phyloP scores from a whole-genome alignment of 2,113 vertebrate species.

The Ciconia maguari region DNA sequence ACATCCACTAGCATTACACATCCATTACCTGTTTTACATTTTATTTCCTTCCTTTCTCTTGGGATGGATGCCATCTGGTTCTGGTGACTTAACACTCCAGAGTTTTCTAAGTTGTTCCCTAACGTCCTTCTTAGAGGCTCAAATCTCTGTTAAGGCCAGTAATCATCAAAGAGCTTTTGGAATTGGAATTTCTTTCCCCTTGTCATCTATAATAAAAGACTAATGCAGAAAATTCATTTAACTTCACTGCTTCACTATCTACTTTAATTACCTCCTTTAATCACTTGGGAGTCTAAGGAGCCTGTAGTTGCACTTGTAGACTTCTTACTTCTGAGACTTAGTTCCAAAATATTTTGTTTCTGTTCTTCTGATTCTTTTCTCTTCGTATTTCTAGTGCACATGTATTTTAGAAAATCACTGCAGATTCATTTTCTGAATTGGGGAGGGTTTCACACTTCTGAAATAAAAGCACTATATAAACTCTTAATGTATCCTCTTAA shows the following conservation, averaged over 20 bases:
- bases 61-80: background rate
- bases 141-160: background rate
- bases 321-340: background rate
- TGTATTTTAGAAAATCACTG: background rate
- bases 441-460: background rate
- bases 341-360: background rate
- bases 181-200: background rate
- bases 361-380: background rate
- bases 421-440: background rate
- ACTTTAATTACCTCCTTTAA: conserved; percentile 12
- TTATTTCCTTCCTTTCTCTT: background rate
- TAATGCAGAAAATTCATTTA: conserved; percentile 3
- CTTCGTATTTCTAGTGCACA: background rate
- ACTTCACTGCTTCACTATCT: background rate
- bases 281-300: background rate
- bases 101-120: background rate
- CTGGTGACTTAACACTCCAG: background rate
- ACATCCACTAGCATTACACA: no score
- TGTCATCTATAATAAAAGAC: background rate
- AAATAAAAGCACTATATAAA: background rate
- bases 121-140: background rate
- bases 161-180: background rate
- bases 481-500: background rate
- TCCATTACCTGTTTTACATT: no score
- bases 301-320: background rate